These are phyloP conservation scores for Drosophila simulans DNA, from an alignment of 1,140 invertebrate genomes.

Conservation along the genomic window DNA sequence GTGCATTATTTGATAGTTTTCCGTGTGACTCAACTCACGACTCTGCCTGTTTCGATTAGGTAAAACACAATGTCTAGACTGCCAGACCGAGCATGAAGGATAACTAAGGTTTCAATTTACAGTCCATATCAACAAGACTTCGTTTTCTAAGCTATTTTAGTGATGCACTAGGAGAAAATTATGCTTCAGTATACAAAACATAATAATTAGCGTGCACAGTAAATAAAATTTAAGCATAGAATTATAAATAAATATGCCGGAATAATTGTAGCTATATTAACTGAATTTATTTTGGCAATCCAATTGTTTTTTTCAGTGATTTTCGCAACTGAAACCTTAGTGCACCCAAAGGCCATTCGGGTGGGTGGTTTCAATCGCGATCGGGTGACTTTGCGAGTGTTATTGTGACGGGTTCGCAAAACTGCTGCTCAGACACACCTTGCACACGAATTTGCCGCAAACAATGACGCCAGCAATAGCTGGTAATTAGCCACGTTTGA, in stretches of 20 bases:
- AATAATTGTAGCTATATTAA: no score
- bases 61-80: slow-evolving; percentile 28
- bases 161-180: not conserved
- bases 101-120: slow-evolving; percentile 27
- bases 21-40: slow-evolving; percentile 38
- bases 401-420: slow-evolving; percentile 40
- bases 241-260: no score
- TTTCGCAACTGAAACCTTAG: slow-evolving; percentile 20
- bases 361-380: slow-evolving; percentile 40
- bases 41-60: slow-evolving; percentile 25
- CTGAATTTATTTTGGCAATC: no score
- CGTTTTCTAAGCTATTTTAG: slow-evolving; percentile 8
- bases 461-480: slow-evolving; percentile 48
- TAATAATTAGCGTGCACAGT: no score
- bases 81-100: slow-evolving; percentile 19
- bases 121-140: slow-evolving; percentile 7
- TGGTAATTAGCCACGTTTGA: slow-evolving; percentile 75
- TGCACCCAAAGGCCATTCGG: slow-evolving; percentile 39
- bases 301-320: slow-evolving; percentile 16
- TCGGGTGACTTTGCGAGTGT: slow-evolving; percentile 36
- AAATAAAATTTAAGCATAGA: no score
- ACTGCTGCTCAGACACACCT: slow-evolving; percentile 59
- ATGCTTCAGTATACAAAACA: no score
- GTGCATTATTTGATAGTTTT: not conserved
- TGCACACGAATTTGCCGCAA: slow-evolving; percentile 57